phyloP scores from a whole-genome alignment of 1,140 invertebrate species.

The Rhopalosiphum maidis region DNA sequence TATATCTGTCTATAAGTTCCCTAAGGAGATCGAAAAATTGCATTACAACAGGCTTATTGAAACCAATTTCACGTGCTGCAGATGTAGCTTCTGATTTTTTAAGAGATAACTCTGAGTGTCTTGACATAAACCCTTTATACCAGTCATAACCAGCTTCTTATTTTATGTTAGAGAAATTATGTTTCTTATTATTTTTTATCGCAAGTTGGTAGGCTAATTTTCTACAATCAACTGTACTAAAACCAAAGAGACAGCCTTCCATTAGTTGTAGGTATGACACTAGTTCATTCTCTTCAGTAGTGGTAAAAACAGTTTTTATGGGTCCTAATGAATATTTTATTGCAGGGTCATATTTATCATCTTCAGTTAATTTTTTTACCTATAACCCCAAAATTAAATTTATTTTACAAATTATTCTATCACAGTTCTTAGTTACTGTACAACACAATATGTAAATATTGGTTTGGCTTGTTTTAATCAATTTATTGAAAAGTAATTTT shows the following conservation, averaged over 20 bases:
- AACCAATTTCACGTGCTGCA: slow-evolving; percentile 13
- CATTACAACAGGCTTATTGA: slow-evolving; percentile 13
- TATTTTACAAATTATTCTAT: too few species aligned
- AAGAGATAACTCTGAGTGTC: slow-evolving; percentile 61
- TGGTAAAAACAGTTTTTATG: background rate
- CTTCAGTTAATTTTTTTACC: too few species aligned
- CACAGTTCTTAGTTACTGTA: too few species aligned
- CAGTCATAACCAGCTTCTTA: slow-evolving; percentile 62
- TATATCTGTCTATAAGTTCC: slow-evolving; percentile 53
- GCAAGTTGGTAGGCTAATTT: background rate
- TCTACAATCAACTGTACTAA: background rate
- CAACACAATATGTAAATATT: too few species aligned
- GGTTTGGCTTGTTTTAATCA: too few species aligned
- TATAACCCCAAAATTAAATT: too few species aligned
- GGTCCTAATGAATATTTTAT: background rate
- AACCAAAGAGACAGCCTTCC: background rate
- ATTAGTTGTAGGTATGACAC: background rate
- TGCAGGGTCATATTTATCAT: background rate
- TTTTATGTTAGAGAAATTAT: background rate
- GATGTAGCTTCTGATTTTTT: slow-evolving; percentile 61
- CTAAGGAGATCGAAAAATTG: background rate
- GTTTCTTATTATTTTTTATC: background rate
- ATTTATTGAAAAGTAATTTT: too few species aligned
- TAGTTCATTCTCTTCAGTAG: background rate
- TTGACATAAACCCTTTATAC: slow-evolving; percentile 62